A percentile compares a stretch with the other conserved stretches of the same genome.
phyloP scores from a whole-genome alignment of 2,888 invertebrate species.

The Frankliniella intonsa region DNA sequence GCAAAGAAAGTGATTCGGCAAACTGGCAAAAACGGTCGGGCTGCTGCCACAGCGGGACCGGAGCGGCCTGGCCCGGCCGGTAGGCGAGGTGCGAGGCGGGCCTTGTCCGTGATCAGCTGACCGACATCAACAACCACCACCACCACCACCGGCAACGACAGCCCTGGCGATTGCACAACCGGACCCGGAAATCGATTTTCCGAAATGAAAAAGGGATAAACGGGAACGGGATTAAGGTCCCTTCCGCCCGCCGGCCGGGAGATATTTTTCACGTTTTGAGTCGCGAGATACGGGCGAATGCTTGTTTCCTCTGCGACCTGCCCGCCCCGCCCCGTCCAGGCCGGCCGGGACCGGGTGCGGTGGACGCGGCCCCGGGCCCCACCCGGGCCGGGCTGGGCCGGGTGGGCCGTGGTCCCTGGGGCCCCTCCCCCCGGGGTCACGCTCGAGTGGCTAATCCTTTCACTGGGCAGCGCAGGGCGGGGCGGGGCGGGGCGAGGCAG shows the following conservation, averaged over 20 bases:
- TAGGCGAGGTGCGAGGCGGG: too few relatives aligned
- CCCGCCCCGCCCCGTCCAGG: neutral
- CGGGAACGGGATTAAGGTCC: neutral
- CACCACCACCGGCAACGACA: too few relatives aligned
- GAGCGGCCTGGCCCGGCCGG: neutral
- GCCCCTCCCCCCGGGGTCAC: neutral
- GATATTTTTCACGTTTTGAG: too few relatives aligned
- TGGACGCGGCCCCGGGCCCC: neutral
- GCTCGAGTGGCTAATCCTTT: neutral
- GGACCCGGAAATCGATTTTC: too few relatives aligned
- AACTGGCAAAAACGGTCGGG: neutral
- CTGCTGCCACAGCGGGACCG: neutral
- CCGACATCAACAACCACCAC: too few relatives aligned
- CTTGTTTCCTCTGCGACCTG: neutral
- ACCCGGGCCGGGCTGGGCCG: neutral
- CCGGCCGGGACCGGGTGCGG: neutral
- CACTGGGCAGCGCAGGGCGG: neutral
- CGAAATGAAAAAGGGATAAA: too few relatives aligned
- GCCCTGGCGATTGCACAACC: too few relatives aligned
- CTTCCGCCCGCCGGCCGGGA: neutral
- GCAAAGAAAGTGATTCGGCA: slow-evolving; percentile 1
- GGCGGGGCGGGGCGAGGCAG: too few relatives aligned
- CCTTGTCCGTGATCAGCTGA: too few relatives aligned
- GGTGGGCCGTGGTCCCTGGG: neutral
- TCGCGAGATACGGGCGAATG: too few relatives aligned